Evolutionary conservation across 2,797 vertebrate species (phyloP), one percentile per base, ranked within the genome.

Genomic region (Helarctos malayanus): DNA sequence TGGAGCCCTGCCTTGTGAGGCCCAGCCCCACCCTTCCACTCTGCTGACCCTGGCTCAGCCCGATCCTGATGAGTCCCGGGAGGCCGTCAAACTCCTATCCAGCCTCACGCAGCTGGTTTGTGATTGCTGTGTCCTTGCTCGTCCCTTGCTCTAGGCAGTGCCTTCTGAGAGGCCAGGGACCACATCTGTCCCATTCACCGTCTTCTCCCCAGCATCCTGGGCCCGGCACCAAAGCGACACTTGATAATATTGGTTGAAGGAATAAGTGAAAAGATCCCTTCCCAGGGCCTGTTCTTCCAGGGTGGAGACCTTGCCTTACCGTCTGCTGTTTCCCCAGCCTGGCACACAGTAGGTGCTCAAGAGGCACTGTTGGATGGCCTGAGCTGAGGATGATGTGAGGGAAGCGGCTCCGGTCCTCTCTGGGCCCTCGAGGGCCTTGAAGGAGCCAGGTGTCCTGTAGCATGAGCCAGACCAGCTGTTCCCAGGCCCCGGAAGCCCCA

Each of bases 341-440:
- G 63, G 83, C 69, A 29, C 68, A 49, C 83, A 86, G 79, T 29
- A 82, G 82, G 56, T 25, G 38, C 38, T 63, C 61, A 47, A 7
- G 13, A 65, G 49, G 25, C 35, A 41, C 41, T 49, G 21, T 7
- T 56, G 35, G 29, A 16, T 56, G 35, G 12, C 47, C 45, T 15
- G 47, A 32, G 29, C 23, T 0, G 9, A 3, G 35, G 8, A 0
- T 27, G 45, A 6, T 5, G 29, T 18, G 19, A 57, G 47, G 38
- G 57, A 19, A 45, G 47, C 52, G 35, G 19, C 32, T 19, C 45
- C 1, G 2, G 1, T 41, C 41, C 86, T 95, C 0, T 0, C 25
- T 9, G 19, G 80, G 16, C 35, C 59, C 57, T 14, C 1, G 2
- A 10, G 90, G 52, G 7, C 12, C 68, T 52, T 3, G 4, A 41